Conservation (phyloP, 2,888 invertebrate genomes). For the Hybos culiciformis region DNA sequence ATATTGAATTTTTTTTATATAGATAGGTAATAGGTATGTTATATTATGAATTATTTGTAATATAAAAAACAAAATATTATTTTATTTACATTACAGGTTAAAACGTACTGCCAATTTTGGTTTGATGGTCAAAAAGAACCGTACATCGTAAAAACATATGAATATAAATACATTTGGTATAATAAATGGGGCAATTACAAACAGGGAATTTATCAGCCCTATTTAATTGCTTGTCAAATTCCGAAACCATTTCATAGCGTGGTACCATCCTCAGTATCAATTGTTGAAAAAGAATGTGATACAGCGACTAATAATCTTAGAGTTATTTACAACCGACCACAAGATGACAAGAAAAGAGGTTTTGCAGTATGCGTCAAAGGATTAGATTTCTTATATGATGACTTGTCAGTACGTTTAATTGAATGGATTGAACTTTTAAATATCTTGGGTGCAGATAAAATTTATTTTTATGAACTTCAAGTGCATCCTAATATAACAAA, state of each 20-base stretch:
- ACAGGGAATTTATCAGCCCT: constrained; percentile 82
- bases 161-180: constrained; percentile 91
- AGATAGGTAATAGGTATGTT: too few relatives aligned
- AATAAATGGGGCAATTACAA: constrained; percentile 90
- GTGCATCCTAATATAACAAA: constrained; percentile 88
- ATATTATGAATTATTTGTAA: too few relatives aligned
- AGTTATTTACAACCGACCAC: constrained; percentile 66
- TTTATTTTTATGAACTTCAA: constrained; percentile 80
- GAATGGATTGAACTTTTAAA: constrained; percentile 89
- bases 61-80: too few relatives aligned
- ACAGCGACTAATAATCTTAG: constrained; percentile 72
- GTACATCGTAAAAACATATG: constrained; percentile 64
- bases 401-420: constrained; percentile 73
- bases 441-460: constrained; percentile 78
- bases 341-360: constrained; percentile 47
- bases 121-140: constrained; percentile 73
- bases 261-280: constrained; percentile 69
- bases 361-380: constrained; percentile 93
- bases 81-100: too few relatives aligned
- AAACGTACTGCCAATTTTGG: constrained; percentile 81
- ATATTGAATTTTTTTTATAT: too few relatives aligned
- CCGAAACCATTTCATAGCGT: constrained; percentile 58
- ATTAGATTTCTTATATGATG: constrained; percentile 82
- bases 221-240: constrained; percentile 76
- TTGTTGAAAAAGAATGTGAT: constrained; percentile 75